Base-by-base conservation (phyloP, 2,113 vertebrate genomes). In the Atractosteus spatula region DNA sequence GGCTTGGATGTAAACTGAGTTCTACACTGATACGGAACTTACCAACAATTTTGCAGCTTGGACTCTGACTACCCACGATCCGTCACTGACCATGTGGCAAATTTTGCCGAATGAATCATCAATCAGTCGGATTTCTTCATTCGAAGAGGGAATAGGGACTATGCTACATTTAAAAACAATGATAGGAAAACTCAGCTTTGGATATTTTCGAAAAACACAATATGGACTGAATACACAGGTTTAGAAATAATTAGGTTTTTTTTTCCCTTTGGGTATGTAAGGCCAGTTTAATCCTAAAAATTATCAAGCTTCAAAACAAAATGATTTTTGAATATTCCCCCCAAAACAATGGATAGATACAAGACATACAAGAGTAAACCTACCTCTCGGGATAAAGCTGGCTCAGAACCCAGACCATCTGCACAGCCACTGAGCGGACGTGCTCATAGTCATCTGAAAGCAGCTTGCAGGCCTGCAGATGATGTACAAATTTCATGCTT, bases 51-150 rank as follows among this genome's bases (percentile, higher is more conserved):
- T 99, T 0, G 95, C 87, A 1, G 96, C 97, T 84, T 98, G 96
- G 57, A 99, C 96, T 69, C 97, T 89, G 62, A 99, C 97, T 55
- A 97, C 94, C 97, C 96, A 98, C 71, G 97, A 98, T 3, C 97
- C 95, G 43, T 99, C 97, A 4, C 95, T 97, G 82, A 98, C 94
- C 97, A 99, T 98, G 80, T 99, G 97, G 77, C 96, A 97, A 75
- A 98, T 95, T 85, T 99, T 99, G 57, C 96, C 97, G 70, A 99
- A 99, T 0, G 95, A 96, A 70, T 99, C 97, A 69, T 99, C 97
- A 0, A 98, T 94, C 80, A 99, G 85, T 6, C 97, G 93, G 74
- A 99, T 98, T 90, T 99, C 96, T 81, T 99, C 97, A 41, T 98
- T 98, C 80, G 96, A 99, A 6, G 97, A 99, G 0, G 96, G 96